Conservation (phyloP, 2,888 invertebrate genomes). For the Cotesia congregata region DNA sequence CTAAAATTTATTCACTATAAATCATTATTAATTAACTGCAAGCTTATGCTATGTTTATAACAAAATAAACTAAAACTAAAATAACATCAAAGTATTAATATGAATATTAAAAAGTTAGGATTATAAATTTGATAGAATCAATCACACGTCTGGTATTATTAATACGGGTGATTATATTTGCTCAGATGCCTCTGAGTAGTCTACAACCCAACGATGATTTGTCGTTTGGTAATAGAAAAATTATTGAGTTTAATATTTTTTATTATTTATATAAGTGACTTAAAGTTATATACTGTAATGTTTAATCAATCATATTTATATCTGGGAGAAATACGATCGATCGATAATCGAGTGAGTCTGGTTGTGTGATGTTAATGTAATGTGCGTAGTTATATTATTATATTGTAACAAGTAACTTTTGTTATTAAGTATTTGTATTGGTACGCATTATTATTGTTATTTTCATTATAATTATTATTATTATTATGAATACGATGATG, state of each 20-base stretch:
- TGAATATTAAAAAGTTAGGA: neutral
- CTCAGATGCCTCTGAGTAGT: conserved; percentile 9
- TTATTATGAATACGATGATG: conserved; percentile 8
- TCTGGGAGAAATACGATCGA: conserved; percentile 22
- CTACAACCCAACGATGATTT: conserved; percentile 16
- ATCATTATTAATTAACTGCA: neutral
- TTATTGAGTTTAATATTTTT: neutral
- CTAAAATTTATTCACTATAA: neutral
- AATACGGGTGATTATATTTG: conserved; percentile 17
- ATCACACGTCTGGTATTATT: conserved; percentile 12
- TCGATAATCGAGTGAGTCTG: conserved; percentile 14
- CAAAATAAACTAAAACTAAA: neutral
- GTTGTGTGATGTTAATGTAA: neutral
- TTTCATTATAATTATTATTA: neutral
- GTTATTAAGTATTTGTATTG: neutral
- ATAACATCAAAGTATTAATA: conserved; percentile 11
- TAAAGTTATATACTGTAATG: neutral
- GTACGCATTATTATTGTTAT: neutral
- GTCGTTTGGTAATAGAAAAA: conserved; percentile 22
- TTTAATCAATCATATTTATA: conserved; percentile 17
- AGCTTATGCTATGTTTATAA: neutral
- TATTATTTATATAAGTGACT: conserved; percentile 9
- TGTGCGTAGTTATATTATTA: neutral
- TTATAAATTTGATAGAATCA: conserved; percentile 17
- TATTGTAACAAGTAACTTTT: neutral